Percentiles rank a stretch among this genome's conserved stretches.
Conservation (phyloP, 2,797 vertebrate genomes). For the Lemur catta region DNA sequence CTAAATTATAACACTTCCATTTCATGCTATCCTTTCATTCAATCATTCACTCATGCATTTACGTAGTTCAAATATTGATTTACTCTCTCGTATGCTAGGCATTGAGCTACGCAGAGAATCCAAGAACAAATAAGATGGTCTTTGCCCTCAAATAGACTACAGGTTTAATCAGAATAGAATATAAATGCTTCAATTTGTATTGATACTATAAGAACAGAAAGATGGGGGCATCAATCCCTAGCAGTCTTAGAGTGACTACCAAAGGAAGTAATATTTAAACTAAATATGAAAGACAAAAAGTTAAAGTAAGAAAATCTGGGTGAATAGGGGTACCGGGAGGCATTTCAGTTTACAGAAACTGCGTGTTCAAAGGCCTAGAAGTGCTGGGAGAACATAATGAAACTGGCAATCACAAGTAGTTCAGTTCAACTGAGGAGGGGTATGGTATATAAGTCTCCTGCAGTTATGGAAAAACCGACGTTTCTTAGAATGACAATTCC, state of each 20-base stretch:
- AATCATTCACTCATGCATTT: background rate
- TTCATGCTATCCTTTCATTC: background rate
- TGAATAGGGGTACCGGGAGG: background rate
- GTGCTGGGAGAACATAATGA: background rate
- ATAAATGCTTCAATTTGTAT: background rate
- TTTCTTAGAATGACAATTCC: background rate
- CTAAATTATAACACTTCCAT: background rate
- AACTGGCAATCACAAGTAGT: background rate
- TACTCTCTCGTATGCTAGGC: background rate
- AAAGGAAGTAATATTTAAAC: background rate
- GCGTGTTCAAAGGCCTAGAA: background rate
- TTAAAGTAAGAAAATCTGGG: background rate
- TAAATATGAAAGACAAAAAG: background rate
- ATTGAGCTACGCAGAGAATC: background rate
- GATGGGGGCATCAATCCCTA: background rate
- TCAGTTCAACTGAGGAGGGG: background rate
- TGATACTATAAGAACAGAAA: background rate
- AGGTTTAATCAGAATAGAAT: background rate
- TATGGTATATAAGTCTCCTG: background rate
- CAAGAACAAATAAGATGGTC: background rate
- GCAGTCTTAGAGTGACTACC: background rate
- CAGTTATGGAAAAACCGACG: background rate
- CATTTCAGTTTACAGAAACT: constrained; percentile 10
- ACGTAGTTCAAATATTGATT: constrained; percentile 20
- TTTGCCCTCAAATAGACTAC: background rate